phyloP scores from a whole-genome alignment of 2,113 vertebrate genomes.

The Myrmecophaga tridactyla region DNA sequence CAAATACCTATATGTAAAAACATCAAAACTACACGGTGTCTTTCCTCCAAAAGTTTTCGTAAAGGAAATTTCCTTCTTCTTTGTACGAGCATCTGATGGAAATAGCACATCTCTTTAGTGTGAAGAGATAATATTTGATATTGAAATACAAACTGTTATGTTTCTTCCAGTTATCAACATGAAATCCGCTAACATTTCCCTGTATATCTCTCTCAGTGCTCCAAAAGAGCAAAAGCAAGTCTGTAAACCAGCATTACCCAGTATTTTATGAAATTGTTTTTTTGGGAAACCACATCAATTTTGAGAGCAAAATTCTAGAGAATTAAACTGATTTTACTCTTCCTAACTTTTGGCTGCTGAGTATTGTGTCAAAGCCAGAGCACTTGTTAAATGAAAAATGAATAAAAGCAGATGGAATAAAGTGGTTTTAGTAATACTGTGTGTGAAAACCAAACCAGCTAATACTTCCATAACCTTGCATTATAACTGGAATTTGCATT shows the following conservation, averaged over 20 bases:
- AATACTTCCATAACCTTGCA: neutral
- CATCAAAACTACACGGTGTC: constrained; percentile 63
- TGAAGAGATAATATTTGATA: constrained; percentile 66
- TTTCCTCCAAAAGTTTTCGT: neutral
- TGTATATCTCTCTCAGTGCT: constrained; percentile 69
- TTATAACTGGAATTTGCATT: neutral
- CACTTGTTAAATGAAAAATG: rapidly evolving
- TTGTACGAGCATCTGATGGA: constrained; percentile 70
- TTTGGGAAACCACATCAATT: constrained; percentile 73
- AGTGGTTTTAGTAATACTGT: constrained; percentile 65
- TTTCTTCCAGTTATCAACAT: constrained; percentile 71
- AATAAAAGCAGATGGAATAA: constrained; percentile 73
- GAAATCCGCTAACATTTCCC: constrained; percentile 48
- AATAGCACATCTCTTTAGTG: constrained; percentile 75
- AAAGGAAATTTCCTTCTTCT: constrained; percentile 38
- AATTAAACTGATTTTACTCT: constrained; percentile 43
- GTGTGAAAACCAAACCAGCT: constrained; percentile 75
- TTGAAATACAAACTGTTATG: constrained; percentile 34
- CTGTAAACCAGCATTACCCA: neutral
- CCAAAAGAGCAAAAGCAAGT: neutral
- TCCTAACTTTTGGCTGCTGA: neutral
- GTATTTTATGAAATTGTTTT: constrained; percentile 76
- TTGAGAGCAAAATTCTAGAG: constrained; percentile 49
- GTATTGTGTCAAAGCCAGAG: constrained; percentile 80
- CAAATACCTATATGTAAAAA: constrained; percentile 64